Evolutionary conservation across 2,113 vertebrate genomes (phyloP), one percentile per base, ranked within the genome.

Genomic region (Cromileptes altivelis): DNA sequence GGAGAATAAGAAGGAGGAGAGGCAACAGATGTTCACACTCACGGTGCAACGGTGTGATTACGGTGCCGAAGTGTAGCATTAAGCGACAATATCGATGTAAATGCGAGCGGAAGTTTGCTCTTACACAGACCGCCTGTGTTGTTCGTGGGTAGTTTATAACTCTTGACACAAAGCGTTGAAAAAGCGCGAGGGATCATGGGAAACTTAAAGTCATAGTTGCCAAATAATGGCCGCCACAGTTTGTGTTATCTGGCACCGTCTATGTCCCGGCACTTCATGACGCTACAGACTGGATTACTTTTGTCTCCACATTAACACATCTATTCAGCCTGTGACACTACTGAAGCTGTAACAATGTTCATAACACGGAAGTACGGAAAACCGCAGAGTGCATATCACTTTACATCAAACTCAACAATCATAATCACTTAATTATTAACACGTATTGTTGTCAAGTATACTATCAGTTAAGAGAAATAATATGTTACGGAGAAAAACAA

Each of bases 1-100:
- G 23, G 0, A 0, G 0, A 0, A 6, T 82, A 55, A 21, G 3
- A 25, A 78, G 2, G 11, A 0, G 0, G 17, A 0, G 0, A 12
- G 0, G 0, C 0, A 0, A 0, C 0, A 3, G 0, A 0, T 0
- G 0, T 12, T 56, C 2, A 64, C 4, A 1, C 1, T 82, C n/a
- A 72, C 0, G 80, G 81, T 88, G 42, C 6, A 0, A 1, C 0
- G 14, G 19, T 0, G 4, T 19, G 13, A 0, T 11, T 0, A 10
- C 18, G 2, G 0, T 3, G 1, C 13, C 0, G 1, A 0, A 23
- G 4, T 12, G 8, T 23, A 5, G 42, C 0, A 27, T 57, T n/a
- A 1, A 69, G 13, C 4, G n/a, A 15, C 3, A 21, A 69, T 55
- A 23, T 10, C 15, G 0, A 12, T 7, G 7, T n/a, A 2, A 57